Evolutionary conservation across 2,113 vertebrate genomes (phyloP), one percentile per base, ranked within the genome.

Genomic region (Setophaga kirtlandii): DNA sequence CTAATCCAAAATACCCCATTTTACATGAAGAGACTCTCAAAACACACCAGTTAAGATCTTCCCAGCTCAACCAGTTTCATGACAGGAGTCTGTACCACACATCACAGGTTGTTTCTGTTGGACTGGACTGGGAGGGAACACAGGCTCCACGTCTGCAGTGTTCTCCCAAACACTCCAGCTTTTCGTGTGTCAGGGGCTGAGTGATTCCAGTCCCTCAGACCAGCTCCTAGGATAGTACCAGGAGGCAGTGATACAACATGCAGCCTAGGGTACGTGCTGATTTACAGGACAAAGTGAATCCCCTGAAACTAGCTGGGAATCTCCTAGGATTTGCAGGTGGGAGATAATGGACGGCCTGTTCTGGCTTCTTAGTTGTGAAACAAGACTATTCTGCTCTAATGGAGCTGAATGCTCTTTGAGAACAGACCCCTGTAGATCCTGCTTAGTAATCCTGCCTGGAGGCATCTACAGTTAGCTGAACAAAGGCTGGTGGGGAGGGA

Each of bases 371-470:
- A 28, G 30, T 60, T 77, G 30, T 3, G 11, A 59, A 81, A 78
- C 27, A 63, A 60, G 64, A 71, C 53, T 83, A 27, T 39, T 90
- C 49, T 79, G 53, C 27, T 53, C 27, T 71, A 30, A 35, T 68
- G 41, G 59, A 74, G 59, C 41, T 80, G 75, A 90, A 46, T 7
- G 2, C 52, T 86, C 35, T 87, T 42, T 59, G 33, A 83, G 89
- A 74, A 30, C 60, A 81, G 76, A 63, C 24, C 33, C 3, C 0
- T 6, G 27, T 74, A 77, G 63, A 63, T 52, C 22, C 39, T 89
- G 76, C 30, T 87, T 90, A 81, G 90, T 92, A 93, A 86, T 90
- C 83, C 33, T 74, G 60, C 87, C 90, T 70, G 50, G 64, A 85
- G 75, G 75, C 18, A 4, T 67, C 50, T 83, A 8, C 35, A 28